These are phyloP conservation scores for Esox lucius DNA, from an alignment of 2,797 vertebrate species.

Conservation along the genomic window DNA sequence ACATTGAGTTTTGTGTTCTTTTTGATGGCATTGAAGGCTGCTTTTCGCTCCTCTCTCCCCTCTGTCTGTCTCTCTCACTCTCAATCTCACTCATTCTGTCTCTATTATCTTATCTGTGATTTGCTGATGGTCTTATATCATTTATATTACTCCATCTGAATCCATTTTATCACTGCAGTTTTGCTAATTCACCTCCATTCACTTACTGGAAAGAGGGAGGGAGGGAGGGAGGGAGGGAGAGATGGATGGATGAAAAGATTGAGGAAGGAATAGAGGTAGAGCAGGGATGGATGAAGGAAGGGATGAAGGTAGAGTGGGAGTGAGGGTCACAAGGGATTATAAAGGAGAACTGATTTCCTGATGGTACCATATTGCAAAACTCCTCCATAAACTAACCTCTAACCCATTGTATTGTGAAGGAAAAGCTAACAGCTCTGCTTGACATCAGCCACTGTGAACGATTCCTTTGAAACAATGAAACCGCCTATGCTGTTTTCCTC, in stretches of 20 bases:
- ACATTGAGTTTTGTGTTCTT: no score
- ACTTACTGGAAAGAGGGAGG: constrained; percentile 33
- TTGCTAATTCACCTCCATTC: constrained; percentile 31
- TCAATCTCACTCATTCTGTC: constrained; percentile 5
- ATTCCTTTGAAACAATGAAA: no score
- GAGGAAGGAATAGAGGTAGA: no score
- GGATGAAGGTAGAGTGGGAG: no score
- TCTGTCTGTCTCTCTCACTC: background rate
- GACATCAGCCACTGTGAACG: no score
- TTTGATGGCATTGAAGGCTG: no score
- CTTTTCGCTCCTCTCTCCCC: no score
- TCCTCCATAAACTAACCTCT: background rate
- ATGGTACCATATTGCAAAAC: background rate
- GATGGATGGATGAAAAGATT: background rate
- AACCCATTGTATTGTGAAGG: background rate
- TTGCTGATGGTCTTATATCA: constrained; percentile 57
- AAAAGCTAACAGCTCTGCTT: background rate
- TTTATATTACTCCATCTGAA: constrained; percentile 38
- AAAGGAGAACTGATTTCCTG: background rate
- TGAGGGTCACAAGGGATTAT: constrained; percentile 10
- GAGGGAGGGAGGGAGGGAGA: background rate
- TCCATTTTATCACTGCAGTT: constrained; percentile 57
- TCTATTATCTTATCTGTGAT: constrained; percentile 38
- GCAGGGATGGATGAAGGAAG: no score
- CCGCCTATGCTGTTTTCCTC: no score